Evolutionary conservation across 2,113 vertebrate species (phyloP).

Genomic region (Ctenomys sociabilis): DNA sequence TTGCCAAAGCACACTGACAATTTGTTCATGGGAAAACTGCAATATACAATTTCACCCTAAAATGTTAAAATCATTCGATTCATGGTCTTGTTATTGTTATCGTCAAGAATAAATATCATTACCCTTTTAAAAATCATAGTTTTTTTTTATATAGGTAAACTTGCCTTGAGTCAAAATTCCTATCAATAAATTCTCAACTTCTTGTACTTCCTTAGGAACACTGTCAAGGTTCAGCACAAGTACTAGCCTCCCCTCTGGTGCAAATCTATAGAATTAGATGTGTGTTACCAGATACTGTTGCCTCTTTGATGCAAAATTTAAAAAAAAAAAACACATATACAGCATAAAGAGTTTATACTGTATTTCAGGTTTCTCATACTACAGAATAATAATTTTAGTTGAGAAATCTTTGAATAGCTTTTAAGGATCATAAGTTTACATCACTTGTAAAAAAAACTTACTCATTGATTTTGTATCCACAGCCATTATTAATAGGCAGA

Average conservation of each 20-base stretch:
- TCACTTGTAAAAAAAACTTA: background rate
- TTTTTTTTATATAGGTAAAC: background rate
- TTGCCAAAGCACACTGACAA: background rate
- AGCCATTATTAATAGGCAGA: background rate
- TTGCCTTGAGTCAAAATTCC: background rate
- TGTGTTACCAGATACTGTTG: background rate
- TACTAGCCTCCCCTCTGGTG: background rate
- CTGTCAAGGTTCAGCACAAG: background rate
- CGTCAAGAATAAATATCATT: background rate
- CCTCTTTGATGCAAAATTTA: background rate
- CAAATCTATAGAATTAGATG: background rate
- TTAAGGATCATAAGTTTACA: background rate
- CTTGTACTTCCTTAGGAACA: background rate
- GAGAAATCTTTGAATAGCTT: background rate
- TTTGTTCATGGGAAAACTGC: background rate
- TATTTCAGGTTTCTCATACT: background rate
- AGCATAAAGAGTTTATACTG: background rate
- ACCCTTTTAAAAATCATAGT: background rate
- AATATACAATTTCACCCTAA: background rate
- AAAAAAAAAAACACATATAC: background rate
- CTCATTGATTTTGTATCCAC: background rate
- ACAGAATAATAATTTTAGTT: background rate
- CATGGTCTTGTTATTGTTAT: background rate
- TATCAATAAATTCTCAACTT: background rate
- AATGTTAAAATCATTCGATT: background rate